phyloP scores from a whole-genome alignment of 2,113 vertebrate genomes.

The Nycticebus coucang region DNA sequence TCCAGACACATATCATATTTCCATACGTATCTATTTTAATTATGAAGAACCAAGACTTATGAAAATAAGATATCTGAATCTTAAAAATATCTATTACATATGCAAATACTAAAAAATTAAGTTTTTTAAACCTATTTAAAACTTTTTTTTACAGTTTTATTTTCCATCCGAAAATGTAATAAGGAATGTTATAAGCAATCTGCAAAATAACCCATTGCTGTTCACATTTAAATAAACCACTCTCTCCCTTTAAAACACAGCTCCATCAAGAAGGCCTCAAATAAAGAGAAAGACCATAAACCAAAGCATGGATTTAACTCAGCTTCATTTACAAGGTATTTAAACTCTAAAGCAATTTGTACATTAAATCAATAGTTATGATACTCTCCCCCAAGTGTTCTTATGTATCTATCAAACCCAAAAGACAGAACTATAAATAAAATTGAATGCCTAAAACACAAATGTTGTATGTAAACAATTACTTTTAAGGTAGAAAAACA shows the following conservation, averaged over 20 bases:
- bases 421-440: constrained; percentile 36
- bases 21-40: neutral
- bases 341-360: constrained; percentile 2
- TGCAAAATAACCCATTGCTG: neutral
- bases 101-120: neutral
- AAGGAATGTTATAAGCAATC: neutral
- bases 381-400: constrained; percentile 8
- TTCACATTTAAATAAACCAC: neutral
- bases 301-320: neutral
- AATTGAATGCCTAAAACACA: neutral
- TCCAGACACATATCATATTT: neutral
- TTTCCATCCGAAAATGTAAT: neutral
- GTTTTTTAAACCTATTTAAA: no score
- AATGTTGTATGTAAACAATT: neutral
- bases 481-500: constrained; percentile 10
- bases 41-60: neutral
- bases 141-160: neutral
- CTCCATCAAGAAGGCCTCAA: neutral
- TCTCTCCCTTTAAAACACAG: neutral
- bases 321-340: constrained; percentile 39
- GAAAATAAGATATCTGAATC: neutral
- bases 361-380: constrained; percentile 34
- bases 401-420: constrained; percentile 14
- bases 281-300: constrained; percentile 3
- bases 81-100: neutral